Conservation (phyloP, 2,888 invertebrate species). For the Hypolimnas misippus region DNA sequence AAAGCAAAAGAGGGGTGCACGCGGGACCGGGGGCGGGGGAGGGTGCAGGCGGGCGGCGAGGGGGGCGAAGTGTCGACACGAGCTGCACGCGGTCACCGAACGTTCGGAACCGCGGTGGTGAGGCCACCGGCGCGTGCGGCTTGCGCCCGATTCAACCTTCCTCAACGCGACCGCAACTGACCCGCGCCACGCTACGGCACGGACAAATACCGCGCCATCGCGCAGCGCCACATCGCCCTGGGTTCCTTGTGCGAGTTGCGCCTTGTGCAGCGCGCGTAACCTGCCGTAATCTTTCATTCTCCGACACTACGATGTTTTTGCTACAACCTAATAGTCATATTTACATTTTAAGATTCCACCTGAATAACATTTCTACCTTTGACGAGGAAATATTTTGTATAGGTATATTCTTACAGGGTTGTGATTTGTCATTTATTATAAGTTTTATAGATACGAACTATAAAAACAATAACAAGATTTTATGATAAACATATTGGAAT, state of each 20-base stretch:
- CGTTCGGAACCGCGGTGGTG: conserved; percentile 74
- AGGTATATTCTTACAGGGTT: too few relatives aligned
- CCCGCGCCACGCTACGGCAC: conserved; percentile 67
- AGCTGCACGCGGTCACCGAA: conserved; percentile 81
- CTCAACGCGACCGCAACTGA: conserved; percentile 84
- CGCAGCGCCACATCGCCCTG: conserved; percentile 36
- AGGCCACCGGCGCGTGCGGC: conserved; percentile 80
- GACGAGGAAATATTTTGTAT: background rate
- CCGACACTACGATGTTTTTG: background rate
- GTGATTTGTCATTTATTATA: too few relatives aligned
- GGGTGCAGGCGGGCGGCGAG: conserved; percentile 51
- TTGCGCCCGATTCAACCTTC: conserved; percentile 83
- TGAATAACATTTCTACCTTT: background rate
- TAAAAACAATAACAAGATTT: background rate
- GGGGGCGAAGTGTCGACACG: conserved; percentile 78
- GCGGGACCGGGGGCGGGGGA: conserved; percentile 46
- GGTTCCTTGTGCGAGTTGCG: conserved; percentile 29
- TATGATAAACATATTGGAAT: too few relatives aligned
- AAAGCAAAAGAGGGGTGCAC: conserved; percentile 52
- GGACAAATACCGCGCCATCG: conserved; percentile 54
- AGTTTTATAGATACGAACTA: background rate
- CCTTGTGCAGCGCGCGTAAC: conserved; percentile 35
- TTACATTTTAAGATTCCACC: background rate
- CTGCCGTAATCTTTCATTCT: conserved; percentile 27
- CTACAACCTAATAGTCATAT: background rate